These are phyloP conservation scores for Microctonus brassicae DNA, from an alignment of 2,888 invertebrate species.

Conservation along the genomic window DNA sequence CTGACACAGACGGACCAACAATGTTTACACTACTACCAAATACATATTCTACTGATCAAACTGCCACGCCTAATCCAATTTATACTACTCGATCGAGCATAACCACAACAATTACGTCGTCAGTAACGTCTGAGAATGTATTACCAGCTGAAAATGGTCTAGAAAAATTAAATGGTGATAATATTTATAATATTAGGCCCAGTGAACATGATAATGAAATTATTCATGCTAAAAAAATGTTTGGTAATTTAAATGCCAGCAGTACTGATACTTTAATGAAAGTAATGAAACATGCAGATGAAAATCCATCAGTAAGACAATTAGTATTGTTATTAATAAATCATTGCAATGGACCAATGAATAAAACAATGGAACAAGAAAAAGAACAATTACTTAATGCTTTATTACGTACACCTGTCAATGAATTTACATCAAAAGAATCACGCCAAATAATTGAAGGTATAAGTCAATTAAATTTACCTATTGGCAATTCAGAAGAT, in stretches of 20 bases:
- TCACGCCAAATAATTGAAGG: conserved; percentile 64
- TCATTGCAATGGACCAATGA: conserved; percentile 80
- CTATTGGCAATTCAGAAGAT: conserved; percentile 51
- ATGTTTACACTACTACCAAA: conserved; percentile 62
- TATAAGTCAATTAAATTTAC: conserved; percentile 57
- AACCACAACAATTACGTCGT: conserved; percentile 60
- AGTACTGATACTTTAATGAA: conserved; percentile 81
- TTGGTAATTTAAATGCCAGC: conserved; percentile 81
- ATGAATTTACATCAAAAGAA: conserved; percentile 65
- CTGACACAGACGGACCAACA: conserved; percentile 61
- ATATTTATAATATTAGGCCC: not conserved
- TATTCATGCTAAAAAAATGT: conserved; percentile 81
- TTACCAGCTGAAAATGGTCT: conserved; percentile 57
- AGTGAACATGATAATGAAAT: conserved; percentile 78
- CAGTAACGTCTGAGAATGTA: conserved; percentile 54
- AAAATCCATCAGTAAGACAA: conserved; percentile 81
- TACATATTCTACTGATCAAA: conserved; percentile 51
- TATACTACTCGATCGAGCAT: conserved; percentile 61
- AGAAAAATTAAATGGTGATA: conserved; percentile 53
- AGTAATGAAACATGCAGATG: conserved; percentile 86
- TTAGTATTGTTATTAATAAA: conserved; percentile 83
- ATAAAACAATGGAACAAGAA: conserved; percentile 79
- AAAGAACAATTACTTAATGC: conserved; percentile 79
- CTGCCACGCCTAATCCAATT: conserved; percentile 57
- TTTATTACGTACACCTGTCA: conserved; percentile 76